Conservation (phyloP, 2,888 invertebrate species). For the Ophion obscuratus region DNA sequence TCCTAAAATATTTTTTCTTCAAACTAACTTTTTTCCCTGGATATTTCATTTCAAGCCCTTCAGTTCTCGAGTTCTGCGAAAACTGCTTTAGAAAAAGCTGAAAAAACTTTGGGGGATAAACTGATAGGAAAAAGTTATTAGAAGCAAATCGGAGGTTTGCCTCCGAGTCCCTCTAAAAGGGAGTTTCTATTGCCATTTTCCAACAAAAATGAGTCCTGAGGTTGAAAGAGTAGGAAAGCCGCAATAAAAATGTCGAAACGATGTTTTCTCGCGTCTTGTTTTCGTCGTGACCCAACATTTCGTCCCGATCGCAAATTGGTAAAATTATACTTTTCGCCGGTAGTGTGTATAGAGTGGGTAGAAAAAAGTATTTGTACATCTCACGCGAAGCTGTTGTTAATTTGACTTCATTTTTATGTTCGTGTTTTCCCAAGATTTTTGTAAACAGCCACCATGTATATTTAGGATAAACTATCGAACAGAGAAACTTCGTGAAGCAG, state of each 20-base stretch:
- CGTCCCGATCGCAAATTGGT: neutral
- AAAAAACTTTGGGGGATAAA: neutral
- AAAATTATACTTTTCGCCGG: neutral
- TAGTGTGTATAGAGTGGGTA: neutral
- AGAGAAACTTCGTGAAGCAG: too few species aligned
- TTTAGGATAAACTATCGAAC: too few species aligned
- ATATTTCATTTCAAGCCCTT: neutral
- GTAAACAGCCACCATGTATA: too few species aligned
- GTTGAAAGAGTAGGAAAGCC: neutral
- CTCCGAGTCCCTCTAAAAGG: too few species aligned
- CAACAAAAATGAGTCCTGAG: neutral
- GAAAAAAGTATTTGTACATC: neutral
- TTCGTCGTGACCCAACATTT: neutral
- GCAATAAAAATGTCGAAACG: neutral
- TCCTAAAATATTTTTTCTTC: neutral
- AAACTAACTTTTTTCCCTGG: neutral
- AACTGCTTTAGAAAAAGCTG: neutral
- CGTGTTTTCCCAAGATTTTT: too few species aligned
- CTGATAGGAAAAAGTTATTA: neutral
- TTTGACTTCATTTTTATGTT: too few species aligned
- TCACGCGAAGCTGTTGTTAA: too few species aligned
- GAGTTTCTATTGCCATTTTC: neutral
- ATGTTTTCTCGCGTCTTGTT: neutral
- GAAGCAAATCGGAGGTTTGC: neutral
- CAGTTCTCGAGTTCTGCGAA: neutral